Evolutionary conservation across 1,140 invertebrate species (phyloP), one percentile per base, ranked within the genome.

Genomic region (Panagrolaimus sp.): DNA sequence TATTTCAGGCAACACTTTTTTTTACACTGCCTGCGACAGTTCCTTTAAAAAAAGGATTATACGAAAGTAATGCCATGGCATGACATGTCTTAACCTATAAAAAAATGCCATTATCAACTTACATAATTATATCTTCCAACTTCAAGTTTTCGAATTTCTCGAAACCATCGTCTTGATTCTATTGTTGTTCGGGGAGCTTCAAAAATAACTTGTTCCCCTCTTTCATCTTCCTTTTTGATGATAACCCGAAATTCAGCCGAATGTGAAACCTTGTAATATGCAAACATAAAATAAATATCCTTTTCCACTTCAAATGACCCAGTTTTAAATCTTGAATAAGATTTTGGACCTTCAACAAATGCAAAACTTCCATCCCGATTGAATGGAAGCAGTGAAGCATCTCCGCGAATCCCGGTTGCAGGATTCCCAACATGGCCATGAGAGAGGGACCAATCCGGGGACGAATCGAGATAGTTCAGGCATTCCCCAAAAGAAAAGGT

Each of bases 131-230:
- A 76, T 67, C 46, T 14, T 26, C 75, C 75, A 45, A 62, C 46
- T 38, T 67, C 26, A 28, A 76, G 48, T 14, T 55, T 47, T 15
- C 69, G 47, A 47, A 67, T 70, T 73, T 79, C 77, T 38, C 78
- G 46, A 67, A 80, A 80, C 77, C 77, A 79, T 70, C 78, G 52
- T 24, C 71, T 58, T 12, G 65, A 44, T 68, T 77, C 73, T 21
- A 71, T 69, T 15, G 63, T n/a, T 26, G 15, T 26, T 4, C n/a
- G 14, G 45, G 38, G 43, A 14, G 24, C 70, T 15, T 74, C 72
- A 55, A 70, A 78, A n/a, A 72, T 32, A 7, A 76, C 15, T 44
- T 69, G 26, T 69, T 78, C 77, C 10, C 76, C 47, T 1, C 62
- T 64, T 17, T 68, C 47, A 14, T 64, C 67, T 28, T 44, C 21